Percentiles rank a stretch among this genome's conserved stretches.
These are phyloP conservation scores for Poecilia gillii DNA, from an alignment of 2,797 vertebrate species.

Conservation along the genomic window DNA sequence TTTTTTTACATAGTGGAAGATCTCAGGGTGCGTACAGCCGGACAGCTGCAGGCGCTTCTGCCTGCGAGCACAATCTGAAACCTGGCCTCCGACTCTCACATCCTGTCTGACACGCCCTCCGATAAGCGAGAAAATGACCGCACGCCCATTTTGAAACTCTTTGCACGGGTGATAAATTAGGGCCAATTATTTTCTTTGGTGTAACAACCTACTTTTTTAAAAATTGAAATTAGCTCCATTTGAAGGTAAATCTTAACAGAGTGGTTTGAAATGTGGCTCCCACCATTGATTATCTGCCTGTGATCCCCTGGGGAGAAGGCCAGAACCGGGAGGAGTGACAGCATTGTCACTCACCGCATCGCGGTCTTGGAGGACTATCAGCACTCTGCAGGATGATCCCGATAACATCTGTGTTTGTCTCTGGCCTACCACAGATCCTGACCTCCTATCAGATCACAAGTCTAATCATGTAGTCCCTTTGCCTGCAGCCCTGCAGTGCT, in stretches of 20 bases:
- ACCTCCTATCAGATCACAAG: conserved; percentile 68
- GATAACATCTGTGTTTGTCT: conserved; percentile 74
- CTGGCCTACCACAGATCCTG: conserved; percentile 61
- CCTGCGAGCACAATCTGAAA: background rate
- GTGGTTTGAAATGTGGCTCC: conserved; percentile 34
- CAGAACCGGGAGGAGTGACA: conserved; percentile 37
- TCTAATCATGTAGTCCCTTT: conserved; percentile 53
- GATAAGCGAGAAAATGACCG: background rate
- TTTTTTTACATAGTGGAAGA: too few species aligned
- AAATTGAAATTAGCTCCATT: conserved; percentile 11
- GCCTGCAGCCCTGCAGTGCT: conserved; percentile 37
- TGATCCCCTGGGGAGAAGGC: conserved; percentile 8
- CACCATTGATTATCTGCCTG: conserved; percentile 64
- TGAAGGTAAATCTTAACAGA: conserved; percentile 16
- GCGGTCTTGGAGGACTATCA: conserved; percentile 54
- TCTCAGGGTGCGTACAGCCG: too few species aligned
- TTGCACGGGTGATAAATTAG: background rate
- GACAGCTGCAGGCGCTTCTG: too few species aligned
- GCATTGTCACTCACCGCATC: conserved; percentile 50
- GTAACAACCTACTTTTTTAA: conserved; percentile 1
- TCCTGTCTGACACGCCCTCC: background rate
- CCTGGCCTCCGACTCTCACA: background rate
- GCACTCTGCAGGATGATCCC: conserved; percentile 56
- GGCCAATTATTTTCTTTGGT: background rate
- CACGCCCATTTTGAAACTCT: background rate